These are phyloP conservation scores for Agraylea sexmaculata DNA, from an alignment of 1,140 invertebrate species.

Conservation along the genomic window DNA sequence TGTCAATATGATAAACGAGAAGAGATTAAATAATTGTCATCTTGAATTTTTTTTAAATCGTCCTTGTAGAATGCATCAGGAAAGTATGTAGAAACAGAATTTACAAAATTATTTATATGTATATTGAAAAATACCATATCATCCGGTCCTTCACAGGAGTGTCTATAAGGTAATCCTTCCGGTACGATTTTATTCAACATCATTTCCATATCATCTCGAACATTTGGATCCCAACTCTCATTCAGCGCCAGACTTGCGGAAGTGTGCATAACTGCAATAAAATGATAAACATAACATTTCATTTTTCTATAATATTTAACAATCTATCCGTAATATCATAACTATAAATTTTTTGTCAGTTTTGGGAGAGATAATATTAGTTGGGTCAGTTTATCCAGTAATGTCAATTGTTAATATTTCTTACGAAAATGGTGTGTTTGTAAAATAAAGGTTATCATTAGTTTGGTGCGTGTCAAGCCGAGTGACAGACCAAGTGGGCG, in stretches of 20 bases:
- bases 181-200: conserved; percentile 98
- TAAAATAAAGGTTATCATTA: too few species aligned
- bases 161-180: conserved; percentile 87
- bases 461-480: too few species aligned
- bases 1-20: background rate
- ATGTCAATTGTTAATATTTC: too few species aligned
- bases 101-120: conserved; percentile 18
- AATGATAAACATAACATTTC: conserved; percentile 11
- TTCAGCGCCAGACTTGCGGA: conserved; percentile 93
- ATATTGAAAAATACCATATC: conserved; percentile 83
- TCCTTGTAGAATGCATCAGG: conserved; percentile 6
- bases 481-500: conserved; percentile 24
- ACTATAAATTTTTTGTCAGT: too few species aligned
- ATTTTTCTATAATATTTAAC: background rate
- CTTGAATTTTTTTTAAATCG: too few species aligned
- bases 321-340: too few species aligned
- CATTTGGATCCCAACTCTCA: conserved; percentile 96
- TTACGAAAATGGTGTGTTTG: too few species aligned
- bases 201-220: conserved; percentile 96
- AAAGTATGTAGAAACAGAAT: conserved; percentile 7
- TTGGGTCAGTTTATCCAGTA: too few species aligned
- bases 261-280: conserved; percentile 85
- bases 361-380: too few species aligned
- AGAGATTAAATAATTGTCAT: background rate
- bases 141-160: conserved; percentile 94